Evolutionary conservation across 2,797 vertebrate species (phyloP), one percentile per base, ranked within the genome.

Genomic region (Melanotaenia pygmaea): DNA sequence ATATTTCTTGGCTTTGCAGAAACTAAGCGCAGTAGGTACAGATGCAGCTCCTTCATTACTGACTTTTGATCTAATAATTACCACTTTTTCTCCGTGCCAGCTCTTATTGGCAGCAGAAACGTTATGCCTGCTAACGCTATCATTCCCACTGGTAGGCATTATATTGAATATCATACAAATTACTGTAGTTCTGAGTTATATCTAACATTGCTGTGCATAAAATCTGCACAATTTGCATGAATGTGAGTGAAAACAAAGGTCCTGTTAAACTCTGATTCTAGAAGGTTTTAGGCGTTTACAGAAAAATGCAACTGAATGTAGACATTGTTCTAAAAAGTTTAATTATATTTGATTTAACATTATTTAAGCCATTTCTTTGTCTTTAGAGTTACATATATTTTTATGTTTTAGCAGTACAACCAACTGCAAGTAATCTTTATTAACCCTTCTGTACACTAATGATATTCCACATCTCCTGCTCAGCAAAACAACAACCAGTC

Each of bases 401-500:
- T 13, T 53, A 28, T 13, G 66, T 59, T 43, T 50, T 43, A 1
- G n/a, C 37, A 57, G 62, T 18, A 69, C 37, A 62, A 32, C 22
- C 32, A 20, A 69, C 26, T 40, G 14, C 5, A 70, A 61, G 30
- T 40, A 62, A 28, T 64, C 59, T 45, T 16, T 60, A 59, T 56
- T 43, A 58, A 24, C 64, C 40, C 50, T 53, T 59, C 28, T 32
- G 64, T 56, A 37, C 43, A 38, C 59, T 68, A 56, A 67, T 56
- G 60, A 70, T 35, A 63, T 51, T 40, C 79, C 67, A 35, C 59
- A 74, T 72, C 80, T 60, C 16, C 3, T 58, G 59, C 68, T 60
- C 54, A 67, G 59, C n/a, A 45, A 78, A 78, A 72, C 76, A 64
- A 61, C 75, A 79, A 78, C 86, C 16, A 75, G n/a, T 77, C 82